These are phyloP conservation scores for Nannoperca obscura DNA, from an alignment of 2,797 vertebrate genomes.

Conservation along the genomic window DNA sequence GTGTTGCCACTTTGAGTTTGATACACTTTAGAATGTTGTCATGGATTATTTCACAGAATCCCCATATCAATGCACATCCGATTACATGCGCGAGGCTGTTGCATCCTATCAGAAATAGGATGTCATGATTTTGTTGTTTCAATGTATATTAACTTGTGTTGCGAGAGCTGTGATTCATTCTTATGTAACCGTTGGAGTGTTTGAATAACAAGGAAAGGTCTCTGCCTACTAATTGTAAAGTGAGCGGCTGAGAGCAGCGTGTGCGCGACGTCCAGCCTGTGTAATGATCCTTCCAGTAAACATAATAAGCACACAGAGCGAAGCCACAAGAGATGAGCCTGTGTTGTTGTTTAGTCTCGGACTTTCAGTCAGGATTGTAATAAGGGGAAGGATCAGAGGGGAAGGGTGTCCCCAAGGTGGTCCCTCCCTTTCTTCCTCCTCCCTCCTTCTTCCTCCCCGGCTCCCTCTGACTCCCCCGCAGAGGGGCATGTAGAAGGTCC, in stretches of 20 bases:
- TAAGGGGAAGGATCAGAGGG: conserved; percentile 79
- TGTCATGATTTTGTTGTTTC: conserved; percentile 61
- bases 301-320: conserved; percentile 68
- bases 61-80: conserved; percentile 51
- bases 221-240: conserved; percentile 72
- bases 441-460: conserved; percentile 34
- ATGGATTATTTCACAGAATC: conserved; percentile 65
- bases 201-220: conserved; percentile 74
- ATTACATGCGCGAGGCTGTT: conserved; percentile 45
- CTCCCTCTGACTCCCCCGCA: conserved; percentile 60
- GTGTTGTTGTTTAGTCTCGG: conserved; percentile 88
- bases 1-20: conserved; percentile 63
- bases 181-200: conserved; percentile 76
- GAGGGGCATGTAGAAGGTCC: conserved; percentile 77
- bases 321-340: conserved; percentile 80
- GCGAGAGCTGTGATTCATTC: conserved; percentile 71
- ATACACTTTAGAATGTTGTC: conserved; percentile 52
- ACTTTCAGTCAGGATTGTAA: conserved; percentile 77
- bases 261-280: conserved; percentile 58
- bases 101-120: conserved; percentile 43
- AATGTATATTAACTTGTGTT: conserved; percentile 57
- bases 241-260: conserved; percentile 56
- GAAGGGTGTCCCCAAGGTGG: conserved; percentile 80
- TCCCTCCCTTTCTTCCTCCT: conserved; percentile 70
- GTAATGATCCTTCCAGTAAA: conserved; percentile 81